Evolutionary conservation across 2,888 invertebrate species (phyloP), one percentile per base, ranked within the genome.

Genomic region (Lochmaea crataegi): DNA sequence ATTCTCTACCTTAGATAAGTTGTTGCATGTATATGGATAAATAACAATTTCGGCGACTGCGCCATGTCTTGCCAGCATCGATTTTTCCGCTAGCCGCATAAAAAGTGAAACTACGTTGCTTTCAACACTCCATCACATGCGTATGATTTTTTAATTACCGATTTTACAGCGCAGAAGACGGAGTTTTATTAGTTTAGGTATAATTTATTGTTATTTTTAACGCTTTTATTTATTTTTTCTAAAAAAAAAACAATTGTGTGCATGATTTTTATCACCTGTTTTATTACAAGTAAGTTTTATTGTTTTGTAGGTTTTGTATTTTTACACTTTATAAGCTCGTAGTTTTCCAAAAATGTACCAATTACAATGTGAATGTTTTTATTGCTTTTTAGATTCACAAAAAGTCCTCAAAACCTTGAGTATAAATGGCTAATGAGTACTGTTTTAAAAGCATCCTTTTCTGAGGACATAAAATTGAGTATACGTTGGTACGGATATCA

Each of bases 401-500:
- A 61, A 63, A 56, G 22, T 38, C 38, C 26, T 60, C 68, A 68
- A 63, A 32, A 67, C 48, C 26, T 41, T 26, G 48, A 18, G 16
- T 69, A 67, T 72, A 58, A 71, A 74, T 74, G 72, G 74, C 75
- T 74, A 84, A 87, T 87, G 87, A 86, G 84, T 86, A 85, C 83
- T 83, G 85, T 86, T 83, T 83, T 87, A 82, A 87, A 87, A 86
- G 87, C 87, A 81, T 85, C 87, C 82, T 88, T 87, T 86, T 85
- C 86, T 83, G 87, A 87, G 84, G 85, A 86, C 86, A 84, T 87
- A 82, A 87, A 87, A 84, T 86, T 88, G 84, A 87, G 83, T 81
- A 86, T 88, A 83, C 84, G 85, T 87, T 87, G 87, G 87, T 87
- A 87, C 80, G 83, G 80, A 72, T 72, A 72, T 74, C 75, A 26